Evolutionary conservation across 2,113 vertebrate genomes (phyloP).

Genomic region (Toxostoma redivivum): DNA sequence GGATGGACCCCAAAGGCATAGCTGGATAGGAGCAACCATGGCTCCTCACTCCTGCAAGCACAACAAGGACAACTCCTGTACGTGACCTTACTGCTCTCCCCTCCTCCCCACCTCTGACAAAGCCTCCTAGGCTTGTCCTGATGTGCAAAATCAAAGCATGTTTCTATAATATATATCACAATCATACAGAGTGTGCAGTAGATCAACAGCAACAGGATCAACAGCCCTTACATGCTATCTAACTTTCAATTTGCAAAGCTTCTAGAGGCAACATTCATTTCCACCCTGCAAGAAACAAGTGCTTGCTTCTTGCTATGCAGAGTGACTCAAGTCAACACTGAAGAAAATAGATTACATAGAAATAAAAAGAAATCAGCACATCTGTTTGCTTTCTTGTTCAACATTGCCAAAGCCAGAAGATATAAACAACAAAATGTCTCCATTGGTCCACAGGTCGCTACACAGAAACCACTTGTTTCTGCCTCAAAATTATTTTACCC

Average conservation of each 20-base stretch:
- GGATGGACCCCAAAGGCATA: background rate
- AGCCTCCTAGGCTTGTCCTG: background rate
- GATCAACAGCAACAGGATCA: background rate
- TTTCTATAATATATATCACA: background rate
- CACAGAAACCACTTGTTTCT: background rate
- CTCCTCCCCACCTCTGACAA: background rate
- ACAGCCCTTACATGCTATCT: background rate
- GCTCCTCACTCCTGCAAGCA: background rate
- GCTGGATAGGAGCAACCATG: background rate
- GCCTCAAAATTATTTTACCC: background rate
- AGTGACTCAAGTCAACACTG: background rate
- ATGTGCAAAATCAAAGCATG: background rate
- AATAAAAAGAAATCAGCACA: background rate
- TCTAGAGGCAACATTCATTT: background rate
- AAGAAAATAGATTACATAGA: background rate
- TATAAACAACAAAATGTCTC: background rate
- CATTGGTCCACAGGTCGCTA: background rate
- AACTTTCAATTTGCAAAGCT: background rate
- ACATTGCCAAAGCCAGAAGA: background rate
- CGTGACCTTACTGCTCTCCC: background rate
- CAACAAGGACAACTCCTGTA: background rate
- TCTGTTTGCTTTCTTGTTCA: background rate
- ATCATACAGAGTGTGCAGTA: background rate
- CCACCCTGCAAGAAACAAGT: background rate
- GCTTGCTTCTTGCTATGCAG: background rate